Evolutionary conservation across 2,797 vertebrate species (phyloP).

Genomic region (Hirundo rustica): DNA sequence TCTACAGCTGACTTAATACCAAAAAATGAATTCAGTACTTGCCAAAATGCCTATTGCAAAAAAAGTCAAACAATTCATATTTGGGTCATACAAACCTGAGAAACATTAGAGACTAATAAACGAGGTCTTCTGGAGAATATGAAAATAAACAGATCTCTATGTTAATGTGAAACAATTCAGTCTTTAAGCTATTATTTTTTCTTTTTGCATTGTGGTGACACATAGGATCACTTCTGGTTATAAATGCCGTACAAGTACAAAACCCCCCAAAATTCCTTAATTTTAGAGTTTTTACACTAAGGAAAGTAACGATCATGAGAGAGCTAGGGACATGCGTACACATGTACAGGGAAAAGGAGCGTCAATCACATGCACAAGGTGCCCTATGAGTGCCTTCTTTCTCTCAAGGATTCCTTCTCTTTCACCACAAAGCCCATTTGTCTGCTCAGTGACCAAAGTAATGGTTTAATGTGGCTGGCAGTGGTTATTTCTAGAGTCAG

Average conservation of each 20-base stretch:
- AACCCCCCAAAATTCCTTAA: neutral
- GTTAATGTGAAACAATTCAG: neutral
- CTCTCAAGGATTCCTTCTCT: neutral
- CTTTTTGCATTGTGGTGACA: neutral
- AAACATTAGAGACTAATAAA: slow-evolving; percentile 53
- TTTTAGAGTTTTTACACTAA: neutral
- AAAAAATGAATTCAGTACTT: slow-evolving; percentile 59
- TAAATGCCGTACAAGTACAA: neutral
- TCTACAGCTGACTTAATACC: slow-evolving; percentile 62
- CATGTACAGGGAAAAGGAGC: neutral
- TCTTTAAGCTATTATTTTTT: neutral
- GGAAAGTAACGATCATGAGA: neutral
- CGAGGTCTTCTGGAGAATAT: slow-evolving; percentile 7
- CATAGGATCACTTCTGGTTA: neutral
- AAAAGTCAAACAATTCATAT: slow-evolving; percentile 56
- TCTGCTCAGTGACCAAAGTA: neutral
- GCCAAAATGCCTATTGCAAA: slow-evolving; percentile 53
- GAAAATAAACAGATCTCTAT: slow-evolving; percentile 44
- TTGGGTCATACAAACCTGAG: slow-evolving; percentile 53
- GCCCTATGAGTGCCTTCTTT: neutral
- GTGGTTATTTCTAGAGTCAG: neutral
- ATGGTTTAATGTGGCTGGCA: neutral
- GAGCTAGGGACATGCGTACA: neutral
- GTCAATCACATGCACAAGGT: neutral
- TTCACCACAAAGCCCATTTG: neutral